Conservation (phyloP, 2,113 vertebrate species). For the Cichladusa arquata region DNA sequence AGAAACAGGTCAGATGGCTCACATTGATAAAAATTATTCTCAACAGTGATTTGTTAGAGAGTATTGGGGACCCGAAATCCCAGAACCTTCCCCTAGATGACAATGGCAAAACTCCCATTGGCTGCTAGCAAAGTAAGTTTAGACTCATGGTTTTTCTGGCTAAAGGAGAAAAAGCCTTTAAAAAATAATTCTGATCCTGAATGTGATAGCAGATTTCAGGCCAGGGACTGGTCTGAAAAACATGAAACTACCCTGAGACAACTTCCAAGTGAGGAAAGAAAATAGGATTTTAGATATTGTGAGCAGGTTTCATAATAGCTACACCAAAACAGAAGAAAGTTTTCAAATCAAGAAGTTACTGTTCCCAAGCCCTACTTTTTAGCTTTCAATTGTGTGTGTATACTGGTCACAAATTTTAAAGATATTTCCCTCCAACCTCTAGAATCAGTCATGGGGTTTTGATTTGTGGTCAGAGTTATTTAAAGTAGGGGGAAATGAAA, state of each 20-base stretch:
- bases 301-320: neutral
- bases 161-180: neutral
- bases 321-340: neutral
- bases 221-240: neutral
- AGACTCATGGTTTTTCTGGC: neutral
- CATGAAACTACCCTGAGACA: neutral
- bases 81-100: neutral
- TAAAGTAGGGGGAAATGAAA: conserved; percentile 62
- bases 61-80: neutral
- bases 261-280: neutral
- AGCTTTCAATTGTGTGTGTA: neutral
- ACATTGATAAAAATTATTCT: neutral
- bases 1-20: neutral
- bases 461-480: conserved; percentile 61
- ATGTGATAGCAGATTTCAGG: neutral
- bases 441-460: conserved; percentile 14
- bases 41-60: neutral
- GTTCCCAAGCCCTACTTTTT: neutral
- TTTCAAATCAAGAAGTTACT: conserved; percentile 10
- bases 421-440: neutral
- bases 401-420: neutral
- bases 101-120: conserved; percentile 42
- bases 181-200: neutral
- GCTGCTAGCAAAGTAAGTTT: neutral
- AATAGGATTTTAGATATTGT: neutral